Evolutionary conservation across 2,113 vertebrate genomes (phyloP).

Genomic region (Nymphicus hollandicus): DNA sequence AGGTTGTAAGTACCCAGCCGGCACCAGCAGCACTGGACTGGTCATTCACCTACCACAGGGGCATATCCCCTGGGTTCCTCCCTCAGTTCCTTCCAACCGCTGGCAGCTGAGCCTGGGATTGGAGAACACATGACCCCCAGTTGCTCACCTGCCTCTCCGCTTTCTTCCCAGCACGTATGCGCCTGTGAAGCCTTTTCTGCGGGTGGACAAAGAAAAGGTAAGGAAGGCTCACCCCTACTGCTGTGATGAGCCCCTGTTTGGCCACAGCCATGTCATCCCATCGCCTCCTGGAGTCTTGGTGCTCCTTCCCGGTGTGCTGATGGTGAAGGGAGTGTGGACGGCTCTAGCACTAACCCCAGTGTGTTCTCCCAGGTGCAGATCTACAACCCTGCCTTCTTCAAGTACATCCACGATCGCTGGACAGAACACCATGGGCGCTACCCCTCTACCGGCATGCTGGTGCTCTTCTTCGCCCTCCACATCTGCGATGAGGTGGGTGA

Average conservation of each 20-base stretch:
- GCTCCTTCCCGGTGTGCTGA: background rate
- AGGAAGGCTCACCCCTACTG: background rate
- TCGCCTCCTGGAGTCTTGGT: too few relatives aligned
- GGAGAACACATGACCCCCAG: fast-evolving
- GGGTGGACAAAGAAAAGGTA: conserved; percentile 98
- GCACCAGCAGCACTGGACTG: background rate
- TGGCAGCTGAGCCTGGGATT: background rate
- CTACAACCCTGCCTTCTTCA: conserved; percentile 98
- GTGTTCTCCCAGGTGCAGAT: conserved; percentile 85
- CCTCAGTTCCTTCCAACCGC: background rate
- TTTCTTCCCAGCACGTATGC: conserved; percentile 86
- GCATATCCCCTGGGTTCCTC: background rate
- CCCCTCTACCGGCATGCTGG: conserved; percentile 97
- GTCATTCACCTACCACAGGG: fast-evolving
- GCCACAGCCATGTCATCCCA: fast-evolving
- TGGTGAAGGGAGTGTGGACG: fast-evolving
- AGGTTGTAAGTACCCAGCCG: conserved; percentile 83
- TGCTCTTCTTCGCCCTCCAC: conserved; percentile 94
- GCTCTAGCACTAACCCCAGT: background rate
- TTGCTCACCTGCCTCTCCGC: background rate
- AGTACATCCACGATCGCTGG: conserved; percentile 97
- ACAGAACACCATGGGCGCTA: conserved; percentile 93
- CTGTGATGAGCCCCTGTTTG: fast-evolving
- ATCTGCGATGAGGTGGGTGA: conserved; percentile 91
- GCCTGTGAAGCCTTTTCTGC: conserved; percentile 96